Evolutionary conservation across 2,888 invertebrate species (phyloP).

Genomic region (Augiades crinisus): DNA sequence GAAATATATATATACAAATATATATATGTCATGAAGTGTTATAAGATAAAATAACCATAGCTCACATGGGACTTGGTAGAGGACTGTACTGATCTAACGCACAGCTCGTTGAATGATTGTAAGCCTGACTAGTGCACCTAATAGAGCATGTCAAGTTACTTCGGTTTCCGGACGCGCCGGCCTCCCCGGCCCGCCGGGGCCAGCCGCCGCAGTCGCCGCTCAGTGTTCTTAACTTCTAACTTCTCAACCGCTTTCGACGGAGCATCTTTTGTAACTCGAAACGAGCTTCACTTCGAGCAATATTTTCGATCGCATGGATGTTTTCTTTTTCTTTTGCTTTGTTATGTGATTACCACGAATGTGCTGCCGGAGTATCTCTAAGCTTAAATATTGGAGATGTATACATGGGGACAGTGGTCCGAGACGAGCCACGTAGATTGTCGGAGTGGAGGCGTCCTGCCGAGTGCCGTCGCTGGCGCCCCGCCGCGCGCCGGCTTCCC

Average conservation of each 20-base stretch:
- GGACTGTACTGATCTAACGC: slow-evolving; percentile 63
- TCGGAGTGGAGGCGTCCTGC: slow-evolving; percentile 42
- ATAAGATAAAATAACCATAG: slow-evolving; percentile 55
- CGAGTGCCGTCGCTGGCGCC: slow-evolving; percentile 34
- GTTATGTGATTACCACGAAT: slow-evolving; percentile 72
- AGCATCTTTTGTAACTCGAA: slow-evolving; percentile 53
- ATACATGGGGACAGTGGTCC: slow-evolving; percentile 56
- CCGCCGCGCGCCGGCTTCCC: slow-evolving; percentile 47
- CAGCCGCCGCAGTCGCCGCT: slow-evolving; percentile 42
- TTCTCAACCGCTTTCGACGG: slow-evolving; percentile 53
- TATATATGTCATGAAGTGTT: slow-evolving; percentile 48
- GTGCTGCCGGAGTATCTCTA: slow-evolving; percentile 66
- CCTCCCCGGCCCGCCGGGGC: slow-evolving; percentile 26
- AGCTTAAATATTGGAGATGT: slow-evolving; percentile 55
- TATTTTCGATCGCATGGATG: slow-evolving; percentile 64
- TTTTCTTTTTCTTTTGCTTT: slow-evolving; percentile 80
- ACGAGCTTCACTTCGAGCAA: slow-evolving; percentile 65
- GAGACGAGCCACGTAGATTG: slow-evolving; percentile 50
- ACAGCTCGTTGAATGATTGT: slow-evolving; percentile 79
- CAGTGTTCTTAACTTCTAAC: slow-evolving; percentile 51
- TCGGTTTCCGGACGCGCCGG: slow-evolving; percentile 36
- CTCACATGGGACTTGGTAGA: slow-evolving; percentile 66
- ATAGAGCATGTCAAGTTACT: slow-evolving; percentile 60
- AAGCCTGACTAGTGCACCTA: slow-evolving; percentile 75
- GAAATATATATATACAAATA: slow-evolving; percentile 64